These are phyloP conservation scores for Scomber scombrus DNA, from an alignment of 2,113 vertebrate species.

Conservation along the genomic window DNA sequence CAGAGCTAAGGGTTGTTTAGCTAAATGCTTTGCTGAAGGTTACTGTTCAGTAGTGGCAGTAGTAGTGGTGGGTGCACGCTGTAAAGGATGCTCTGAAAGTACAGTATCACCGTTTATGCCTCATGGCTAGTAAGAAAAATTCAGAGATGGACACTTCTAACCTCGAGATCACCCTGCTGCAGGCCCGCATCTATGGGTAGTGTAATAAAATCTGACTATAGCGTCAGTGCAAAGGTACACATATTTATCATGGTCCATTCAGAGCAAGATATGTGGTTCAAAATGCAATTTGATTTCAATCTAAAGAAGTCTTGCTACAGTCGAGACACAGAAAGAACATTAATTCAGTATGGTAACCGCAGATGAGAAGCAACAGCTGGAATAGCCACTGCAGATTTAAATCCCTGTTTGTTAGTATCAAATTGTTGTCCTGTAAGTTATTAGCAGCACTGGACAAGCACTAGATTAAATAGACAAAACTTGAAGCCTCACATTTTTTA, in stretches of 20 bases:
- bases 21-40: slow-evolving; percentile 43
- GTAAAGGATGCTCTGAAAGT: slow-evolving; percentile 8
- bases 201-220: not conserved
- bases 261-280: not conserved
- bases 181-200: not conserved
- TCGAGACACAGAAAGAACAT: not conserved
- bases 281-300: not conserved
- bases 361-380: not conserved
- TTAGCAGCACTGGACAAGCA: not conserved
- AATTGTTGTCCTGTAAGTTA: not conserved
- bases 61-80: slow-evolving; percentile 1
- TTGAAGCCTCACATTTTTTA: not conserved
- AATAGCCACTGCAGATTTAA: not conserved
- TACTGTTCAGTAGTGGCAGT: slow-evolving; percentile 1
- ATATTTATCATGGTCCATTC: not conserved
- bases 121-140: slow-evolving; percentile 6
- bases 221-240: not conserved
- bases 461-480: not conserved
- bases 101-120: slow-evolving; percentile 16
- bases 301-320: not conserved
- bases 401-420: not conserved
- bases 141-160: not conserved
- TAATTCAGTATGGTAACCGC: not conserved
- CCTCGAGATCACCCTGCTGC: not conserved
- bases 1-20: slow-evolving; percentile 25